Base-by-base conservation (phyloP, 2,888 invertebrate genomes). In the Folsomia candida region DNA sequence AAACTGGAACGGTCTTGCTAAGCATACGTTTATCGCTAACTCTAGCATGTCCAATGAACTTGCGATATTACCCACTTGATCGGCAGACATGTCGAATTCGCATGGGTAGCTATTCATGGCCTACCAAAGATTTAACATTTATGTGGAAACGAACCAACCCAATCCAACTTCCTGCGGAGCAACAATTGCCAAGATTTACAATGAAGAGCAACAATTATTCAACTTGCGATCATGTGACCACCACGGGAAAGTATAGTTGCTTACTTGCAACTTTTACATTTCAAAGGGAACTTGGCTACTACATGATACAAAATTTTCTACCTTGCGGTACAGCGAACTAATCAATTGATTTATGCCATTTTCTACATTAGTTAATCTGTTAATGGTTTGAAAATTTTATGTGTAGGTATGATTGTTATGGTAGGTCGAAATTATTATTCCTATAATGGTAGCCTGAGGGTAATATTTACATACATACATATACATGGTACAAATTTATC, bases 51-150 rank as follows among this genome's bases (percentile, higher is more conserved):
- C 60, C 61, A 1, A 75, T 72, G 75, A 29, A 71, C 25, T 47
- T 75, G 4, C 4, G 28, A 22, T 59, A 28, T 9, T 73, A 70
- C 28, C 75, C 75, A 0, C 72, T 75, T 61, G 75, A 75, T 28
- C 51, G 26, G 18, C 75, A 75, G 47, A 59, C 27, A 2, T 75
- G 75, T 51, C 47, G 59, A 0, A 51, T 75, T 14, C 62, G 54
- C 11, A 25, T 75, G 20, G 20, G 67, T 20, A 69, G 68, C 1
- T 64, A 61, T 6, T 54, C 58, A 1, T n/a, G 18, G 22, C 20
- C 54, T 2, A 51, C 60, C 1, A 47, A 68, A 29, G 62, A 65
- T 20, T 20, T 65, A 9, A 22, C 27, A n/a, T 65, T 65, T 51
- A 2, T 26, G 2, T 65, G 65, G 65, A 65, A 65, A 51, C 24